These are phyloP conservation scores for Scophthalmus maximus DNA, from an alignment of 2,113 vertebrate species.

Conservation along the genomic window DNA sequence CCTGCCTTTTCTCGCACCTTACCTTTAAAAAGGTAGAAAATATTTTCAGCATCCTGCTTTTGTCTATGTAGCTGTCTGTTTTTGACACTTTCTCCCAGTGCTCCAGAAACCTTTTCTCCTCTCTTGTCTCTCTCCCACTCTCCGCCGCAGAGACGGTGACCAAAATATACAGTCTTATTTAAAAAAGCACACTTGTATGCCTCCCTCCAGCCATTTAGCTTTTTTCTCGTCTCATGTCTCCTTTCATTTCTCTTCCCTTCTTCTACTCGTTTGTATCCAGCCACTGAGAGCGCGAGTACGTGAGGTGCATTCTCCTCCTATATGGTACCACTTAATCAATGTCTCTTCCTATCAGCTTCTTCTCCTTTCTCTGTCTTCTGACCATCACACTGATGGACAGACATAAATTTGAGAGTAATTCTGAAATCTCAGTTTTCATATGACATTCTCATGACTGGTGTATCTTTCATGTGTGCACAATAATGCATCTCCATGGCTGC, in stretches of 20 bases:
- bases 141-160: conserved; percentile 52
- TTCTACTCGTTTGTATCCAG: conserved; percentile 61
- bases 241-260: conserved; percentile 61
- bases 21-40: conserved; percentile 66
- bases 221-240: conserved; percentile 50
- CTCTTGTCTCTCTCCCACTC: conserved; percentile 53
- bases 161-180: conserved; percentile 64
- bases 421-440: conserved; percentile 17
- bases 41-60: conserved; percentile 65
- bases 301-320: conserved; percentile 54
- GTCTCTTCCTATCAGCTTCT: conserved; percentile 42
- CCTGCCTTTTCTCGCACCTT: not conserved
- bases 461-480: conserved; percentile 18
- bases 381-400: conserved; percentile 37
- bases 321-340: conserved; percentile 52
- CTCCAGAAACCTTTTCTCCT: conserved; percentile 62
- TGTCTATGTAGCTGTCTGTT: conserved; percentile 72
- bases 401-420: conserved; percentile 33
- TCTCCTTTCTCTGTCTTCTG: conserved; percentile 17
- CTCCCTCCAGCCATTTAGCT: conserved; percentile 63
- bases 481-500: not conserved
- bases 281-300: conserved; percentile 34
- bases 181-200: conserved; percentile 48
- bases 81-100: conserved; percentile 67
- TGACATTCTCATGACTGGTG: not conserved